Conservation (phyloP, 2,113 vertebrate genomes). For the Sclerurus mexicanus region DNA sequence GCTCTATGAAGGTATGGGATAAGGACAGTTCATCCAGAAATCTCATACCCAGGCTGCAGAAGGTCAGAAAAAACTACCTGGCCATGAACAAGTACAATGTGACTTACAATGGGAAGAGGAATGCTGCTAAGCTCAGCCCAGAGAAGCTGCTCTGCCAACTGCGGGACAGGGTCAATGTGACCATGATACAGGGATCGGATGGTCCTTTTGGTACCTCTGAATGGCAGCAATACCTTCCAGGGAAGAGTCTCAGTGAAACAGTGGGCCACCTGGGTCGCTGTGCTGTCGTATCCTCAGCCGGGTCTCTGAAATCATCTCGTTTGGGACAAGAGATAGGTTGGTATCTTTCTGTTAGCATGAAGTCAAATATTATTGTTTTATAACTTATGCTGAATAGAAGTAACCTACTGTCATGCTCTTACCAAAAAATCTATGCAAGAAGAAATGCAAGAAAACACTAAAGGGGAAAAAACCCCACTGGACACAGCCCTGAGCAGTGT, state of each 20-base stretch:
- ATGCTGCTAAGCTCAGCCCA: conserved; percentile 44
- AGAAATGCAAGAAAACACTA: not conserved
- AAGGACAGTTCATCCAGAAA: conserved; percentile 76
- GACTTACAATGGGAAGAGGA: conserved; percentile 62
- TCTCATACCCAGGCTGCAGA: conserved; percentile 70
- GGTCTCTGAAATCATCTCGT: conserved; percentile 75
- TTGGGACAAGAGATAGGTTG: conserved; percentile 82
- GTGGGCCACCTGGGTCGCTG: conserved; percentile 69
- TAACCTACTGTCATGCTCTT: not conserved
- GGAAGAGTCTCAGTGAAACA: conserved; percentile 59
- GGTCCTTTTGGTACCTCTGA: conserved; percentile 68
- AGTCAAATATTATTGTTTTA: not conserved
- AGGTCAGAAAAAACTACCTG: conserved; percentile 68
- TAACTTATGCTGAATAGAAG: not conserved
- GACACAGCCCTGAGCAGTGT: not conserved
- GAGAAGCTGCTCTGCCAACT: conserved; percentile 73
- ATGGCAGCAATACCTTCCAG: conserved; percentile 73
- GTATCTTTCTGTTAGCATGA: not conserved
- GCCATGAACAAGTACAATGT: conserved; percentile 79
- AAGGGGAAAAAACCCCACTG: rapidly evolving
- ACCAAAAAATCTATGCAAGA: not conserved
- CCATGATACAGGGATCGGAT: conserved; percentile 70
- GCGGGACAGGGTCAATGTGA: conserved; percentile 69
- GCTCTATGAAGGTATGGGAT: conserved; percentile 71
- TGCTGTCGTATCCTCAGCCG: conserved; percentile 82